Evolutionary conservation across 2,888 invertebrate genomes (phyloP), one percentile per base, ranked within the genome.

Genomic region (Sympetrum striolatum): DNA sequence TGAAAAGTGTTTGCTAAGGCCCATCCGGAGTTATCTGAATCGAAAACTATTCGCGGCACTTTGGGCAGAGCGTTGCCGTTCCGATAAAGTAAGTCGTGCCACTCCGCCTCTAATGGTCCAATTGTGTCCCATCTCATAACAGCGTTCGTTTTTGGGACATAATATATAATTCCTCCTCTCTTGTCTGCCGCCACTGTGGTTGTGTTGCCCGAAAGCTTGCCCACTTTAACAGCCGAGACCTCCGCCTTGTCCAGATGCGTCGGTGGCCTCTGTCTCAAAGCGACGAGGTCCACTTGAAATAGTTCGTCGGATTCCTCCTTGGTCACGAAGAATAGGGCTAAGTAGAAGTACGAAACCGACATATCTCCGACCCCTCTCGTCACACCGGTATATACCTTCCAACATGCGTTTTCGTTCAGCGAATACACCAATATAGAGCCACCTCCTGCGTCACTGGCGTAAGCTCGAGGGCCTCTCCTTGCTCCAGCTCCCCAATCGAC

Each of bases 51-150:
- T 82, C 93, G 92, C 2, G 93, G 92, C 48, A 94, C 93, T 90
- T 93, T 93, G 3, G 90, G 82, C 14, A 90, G 82, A n/a, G 90
- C 44, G 31, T 15, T 14, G 22, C n/a, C 48, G 48, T 81, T 48
- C 39, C 35, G 80, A 18, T 58, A 31, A 15, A 90, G n/a, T n/a
- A 90, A 73, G 64, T 48, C n/a, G 91, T 81, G 81, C n/a, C 64
- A 25, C 64, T 94, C 94, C 6, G 94, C 94, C 90, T 90, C 81
- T 86, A 93, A 90, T 14, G 93, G 93, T 91, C 92, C 80, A 37
- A 92, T 92, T n/a, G 93, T 93, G 91, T 94, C 93, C 94, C 94
- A 95, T 90, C 94, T 93, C 31, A 95, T 93, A 31, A 94, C 93
- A 6, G 94, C 95, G 92, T 93, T 93, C 92, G 94, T 94, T 58